phyloP scores from a whole-genome alignment of 2,888 invertebrate species.

The Cepaea hortensis region DNA sequence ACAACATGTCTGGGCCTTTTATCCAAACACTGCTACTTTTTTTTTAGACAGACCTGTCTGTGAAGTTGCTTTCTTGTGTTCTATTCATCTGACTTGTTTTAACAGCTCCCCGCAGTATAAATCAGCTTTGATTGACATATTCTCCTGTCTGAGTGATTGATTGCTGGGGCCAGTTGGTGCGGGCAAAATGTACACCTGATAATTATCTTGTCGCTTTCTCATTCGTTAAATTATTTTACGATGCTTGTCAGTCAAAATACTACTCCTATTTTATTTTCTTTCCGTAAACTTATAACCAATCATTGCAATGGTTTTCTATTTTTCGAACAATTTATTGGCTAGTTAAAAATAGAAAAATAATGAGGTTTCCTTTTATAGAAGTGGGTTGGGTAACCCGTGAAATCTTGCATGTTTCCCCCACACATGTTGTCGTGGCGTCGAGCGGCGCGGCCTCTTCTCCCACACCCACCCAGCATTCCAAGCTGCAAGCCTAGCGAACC shows the following conservation, averaged over 20 bases:
- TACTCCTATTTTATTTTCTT: too few species aligned
- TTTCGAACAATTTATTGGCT: not conserved
- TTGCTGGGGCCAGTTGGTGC: not conserved
- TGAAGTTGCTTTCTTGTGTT: too few species aligned
- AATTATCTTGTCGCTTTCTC: not conserved
- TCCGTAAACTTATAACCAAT: not conserved
- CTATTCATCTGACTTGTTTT: too few species aligned
- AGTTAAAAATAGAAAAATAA: too few species aligned
- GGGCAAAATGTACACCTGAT: not conserved
- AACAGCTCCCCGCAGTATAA: not conserved
- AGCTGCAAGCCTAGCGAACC: not conserved
- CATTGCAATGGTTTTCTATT: not conserved
- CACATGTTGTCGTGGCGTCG: not conserved
- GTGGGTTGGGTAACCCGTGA: too few species aligned
- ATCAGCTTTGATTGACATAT: conserved; percentile 2
- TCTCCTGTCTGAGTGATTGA: not conserved
- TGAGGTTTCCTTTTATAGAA: too few species aligned
- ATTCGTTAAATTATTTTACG: not conserved
- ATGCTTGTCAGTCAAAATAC: not conserved
- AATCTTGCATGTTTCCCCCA: not conserved
- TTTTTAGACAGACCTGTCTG: too few species aligned
- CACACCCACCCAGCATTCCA: not conserved
- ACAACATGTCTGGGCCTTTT: too few species aligned
- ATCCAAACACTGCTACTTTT: too few species aligned
- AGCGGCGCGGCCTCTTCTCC: not conserved